phyloP scores from a whole-genome alignment of 2,113 vertebrate genomes.

The Scolopax mira region DNA sequence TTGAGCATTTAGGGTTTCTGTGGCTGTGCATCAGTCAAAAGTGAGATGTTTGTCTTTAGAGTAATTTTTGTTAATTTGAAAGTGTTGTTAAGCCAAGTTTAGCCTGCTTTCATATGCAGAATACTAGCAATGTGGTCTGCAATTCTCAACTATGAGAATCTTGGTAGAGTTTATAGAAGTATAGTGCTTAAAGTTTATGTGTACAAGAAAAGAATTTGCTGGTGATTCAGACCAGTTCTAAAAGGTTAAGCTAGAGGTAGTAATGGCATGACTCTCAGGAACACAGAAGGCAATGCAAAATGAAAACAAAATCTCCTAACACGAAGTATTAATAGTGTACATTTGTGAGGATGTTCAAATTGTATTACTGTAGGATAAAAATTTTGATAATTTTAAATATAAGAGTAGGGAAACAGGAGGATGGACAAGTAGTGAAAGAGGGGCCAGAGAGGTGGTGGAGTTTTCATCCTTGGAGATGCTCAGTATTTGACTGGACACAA shows the following conservation, averaged over 20 bases:
- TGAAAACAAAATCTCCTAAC: neutral
- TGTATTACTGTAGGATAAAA: neutral
- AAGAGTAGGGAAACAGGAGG: neutral
- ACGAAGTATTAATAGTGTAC: neutral
- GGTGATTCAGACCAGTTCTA: neutral
- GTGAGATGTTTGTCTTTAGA: neutral
- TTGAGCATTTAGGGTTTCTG: neutral
- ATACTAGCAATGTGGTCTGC: neutral
- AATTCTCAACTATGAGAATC: neutral
- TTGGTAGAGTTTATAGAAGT: neutral
- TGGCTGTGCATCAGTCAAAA: neutral
- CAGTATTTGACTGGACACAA: neutral
- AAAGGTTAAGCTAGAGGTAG: neutral
- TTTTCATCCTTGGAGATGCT: neutral
- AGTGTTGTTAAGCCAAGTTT: neutral
- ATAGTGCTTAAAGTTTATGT: neutral
- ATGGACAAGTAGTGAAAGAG: neutral
- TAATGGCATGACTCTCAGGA: neutral
- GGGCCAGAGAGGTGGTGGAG: neutral
- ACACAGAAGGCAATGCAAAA: neutral
- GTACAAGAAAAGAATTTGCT: neutral
- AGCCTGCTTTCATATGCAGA: neutral
- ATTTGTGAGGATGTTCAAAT: neutral
- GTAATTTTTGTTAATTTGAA: neutral
- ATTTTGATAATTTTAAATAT: neutral